Base-by-base conservation (phyloP, 1,140 invertebrate species). In the Diachasma alloeum region DNA sequence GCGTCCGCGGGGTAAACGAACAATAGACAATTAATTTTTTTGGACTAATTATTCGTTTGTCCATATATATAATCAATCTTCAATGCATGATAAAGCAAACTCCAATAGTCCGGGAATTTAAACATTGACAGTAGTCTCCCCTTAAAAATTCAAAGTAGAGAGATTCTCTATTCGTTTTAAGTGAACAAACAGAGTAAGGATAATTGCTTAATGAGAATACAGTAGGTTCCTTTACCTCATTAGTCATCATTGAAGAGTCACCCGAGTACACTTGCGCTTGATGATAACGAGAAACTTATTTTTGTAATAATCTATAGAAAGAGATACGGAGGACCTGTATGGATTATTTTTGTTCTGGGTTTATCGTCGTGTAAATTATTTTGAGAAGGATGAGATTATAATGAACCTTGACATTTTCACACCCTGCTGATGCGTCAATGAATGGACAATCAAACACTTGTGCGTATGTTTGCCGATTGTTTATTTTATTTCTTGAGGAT, bases 281-380 rank as follows among this genome's bases (percentile, higher is more conserved):
- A 31, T 63, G 5, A 31, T 63, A 31, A 63, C 24, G 59, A 63
- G 59, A 63, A 63, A 63, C 48, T 63, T 63, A 63, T 63, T 63
- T 63, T 63, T 63, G 19, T 63, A 63, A 42, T 63, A 63, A 63
- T 26, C 59, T 63, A 63, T 63, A 63, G 24, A 26, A 11, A 15
- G 13, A 11, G 19, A 63, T 13, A 63, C 15, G 19, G 31, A 63
- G 24, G 8, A 63, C 59, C 59, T 63, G 24, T 19, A 11, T 63
- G 59, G 59, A 22, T 63, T 56, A 56, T 56, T 63, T 63, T 59
- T 63, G 6, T 74, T 53, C 48, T 19, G n/a, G 53, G 72, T 74
- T 74, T 53, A 59, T 37, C 17, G 24, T 53, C n/a, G 36, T 73
- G 53, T 74, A 74, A 74, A 17, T 74, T 74, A 66, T n/a, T 74